Evolutionary conservation across 1,140 invertebrate genomes (phyloP).

Genomic region (Condylostylus longicornis): DNA sequence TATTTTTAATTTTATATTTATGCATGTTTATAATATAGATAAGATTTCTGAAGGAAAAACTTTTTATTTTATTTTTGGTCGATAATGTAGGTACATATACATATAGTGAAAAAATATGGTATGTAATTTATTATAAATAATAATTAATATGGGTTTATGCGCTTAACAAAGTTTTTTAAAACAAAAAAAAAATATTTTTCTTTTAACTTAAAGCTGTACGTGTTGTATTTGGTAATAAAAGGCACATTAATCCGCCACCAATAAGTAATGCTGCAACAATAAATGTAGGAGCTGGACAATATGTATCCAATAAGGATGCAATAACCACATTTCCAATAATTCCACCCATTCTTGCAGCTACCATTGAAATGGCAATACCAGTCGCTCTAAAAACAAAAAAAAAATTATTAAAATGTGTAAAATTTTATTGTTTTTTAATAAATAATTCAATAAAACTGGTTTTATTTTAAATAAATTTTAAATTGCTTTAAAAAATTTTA

Average conservation of each 20-base stretch:
- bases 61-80: not conserved
- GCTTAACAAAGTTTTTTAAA: too few species aligned
- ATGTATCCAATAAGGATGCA: slow-evolving; percentile 60
- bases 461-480: not conserved
- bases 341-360: slow-evolving; percentile 65
- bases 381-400: slow-evolving; percentile 45
- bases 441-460: too few species aligned
- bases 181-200: too few species aligned
- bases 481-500: not conserved
- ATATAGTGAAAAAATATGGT: not conserved
- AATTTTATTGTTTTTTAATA: not conserved
- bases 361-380: slow-evolving; percentile 74
- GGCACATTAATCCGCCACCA: slow-evolving; percentile 65
- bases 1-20: too few species aligned
- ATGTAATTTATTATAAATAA: too few species aligned
- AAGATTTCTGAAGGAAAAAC: too few species aligned
- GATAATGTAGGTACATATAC: not conserved
- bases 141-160: too few species aligned
- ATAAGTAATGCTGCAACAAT: slow-evolving; percentile 67
- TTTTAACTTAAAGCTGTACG: slow-evolving; percentile 56
- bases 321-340: slow-evolving; percentile 80
- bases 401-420: not conserved
- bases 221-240: slow-evolving; percentile 73
- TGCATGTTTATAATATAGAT: too few species aligned
- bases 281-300: slow-evolving; percentile 71